Percentiles rank a stretch among this genome's conserved stretches.
Conservation (phyloP, 2,888 invertebrate genomes). For the Spicauda simplicius region DNA sequence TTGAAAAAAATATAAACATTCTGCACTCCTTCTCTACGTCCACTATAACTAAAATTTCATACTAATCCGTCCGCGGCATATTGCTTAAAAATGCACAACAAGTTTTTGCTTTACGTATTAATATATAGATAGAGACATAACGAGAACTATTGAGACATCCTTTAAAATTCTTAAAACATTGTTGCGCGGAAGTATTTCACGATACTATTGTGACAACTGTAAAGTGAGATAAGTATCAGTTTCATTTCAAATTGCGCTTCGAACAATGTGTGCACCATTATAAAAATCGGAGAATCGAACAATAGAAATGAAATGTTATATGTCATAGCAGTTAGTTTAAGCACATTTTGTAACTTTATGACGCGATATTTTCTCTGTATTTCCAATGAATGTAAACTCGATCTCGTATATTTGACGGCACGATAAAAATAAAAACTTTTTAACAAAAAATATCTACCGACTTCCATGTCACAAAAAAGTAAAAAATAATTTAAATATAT, state of each 20-base stretch:
- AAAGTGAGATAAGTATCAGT: background rate
- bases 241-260: background rate
- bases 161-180: slow-evolving; percentile 28
- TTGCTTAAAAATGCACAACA: too few species aligned
- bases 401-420: too few species aligned
- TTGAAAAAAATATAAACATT: too few species aligned
- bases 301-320: background rate
- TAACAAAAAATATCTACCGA: too few species aligned
- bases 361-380: background rate
- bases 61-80: too few species aligned
- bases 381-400: background rate
- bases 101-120: too few species aligned
- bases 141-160: slow-evolving; percentile 4
- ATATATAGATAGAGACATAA: background rate
- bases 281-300: background rate
- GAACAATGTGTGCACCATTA: background rate
- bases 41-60: too few species aligned
- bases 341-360: background rate
- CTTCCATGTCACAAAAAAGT: too few species aligned
- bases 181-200: slow-evolving; percentile 10
- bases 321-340: background rate
- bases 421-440: too few species aligned
- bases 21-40: too few species aligned
- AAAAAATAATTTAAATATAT: too few species aligned
- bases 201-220: background rate